Evolutionary conservation across 2,888 invertebrate genomes (phyloP), one percentile per base, ranked within the genome.

Genomic region (Drosophila anceps): DNA sequence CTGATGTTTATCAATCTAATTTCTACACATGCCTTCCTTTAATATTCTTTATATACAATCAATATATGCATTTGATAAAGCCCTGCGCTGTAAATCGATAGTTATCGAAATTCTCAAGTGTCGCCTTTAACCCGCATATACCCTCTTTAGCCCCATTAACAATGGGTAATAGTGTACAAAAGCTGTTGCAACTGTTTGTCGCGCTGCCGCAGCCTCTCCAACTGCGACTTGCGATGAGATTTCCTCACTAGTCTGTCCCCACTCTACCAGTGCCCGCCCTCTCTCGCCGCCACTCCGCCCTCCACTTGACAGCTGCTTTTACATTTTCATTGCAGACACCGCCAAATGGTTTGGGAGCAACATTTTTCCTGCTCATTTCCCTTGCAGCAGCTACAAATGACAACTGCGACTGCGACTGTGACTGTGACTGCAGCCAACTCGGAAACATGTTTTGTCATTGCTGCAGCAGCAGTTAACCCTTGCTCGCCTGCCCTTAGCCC

Each of bases 381-480:
- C 78, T 67, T 66, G 81, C 75, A 73, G 48, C 46, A 54, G 59
- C 37, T 53, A 37, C 55, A 53, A 33, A 33, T 51, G 61, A 78
- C 55, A 66, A 61, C 57, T 73, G 83, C 54, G 66, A 66, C 67
- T 2, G 24, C 24, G 4, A 24, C 24, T 73, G 83, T 51, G 66
- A 66, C 67, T 2, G 24, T 4, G 4, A 24, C 24, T 70, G 80
- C 81, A 72, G 69, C 70, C 51, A 69, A 74, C 69, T 74, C 89
- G 86, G 89, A 86, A 86, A 81, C 86, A 82, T 89, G 89, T 84
- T 86, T 87, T 89, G 86, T 89, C 86, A 87, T 77, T 77, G 77
- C 76, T 70, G 68, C 85, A 3, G 24, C 24, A 87, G 76, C 85
- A 87, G 76, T 86, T 89, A 86, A 89, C 86, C 89, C 90, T 76